A percentile compares a stretch with the other conserved stretches of the same genome.
Evolutionary conservation across 2,113 vertebrate species (phyloP).

Genomic region (Menidia beryllina): DNA sequence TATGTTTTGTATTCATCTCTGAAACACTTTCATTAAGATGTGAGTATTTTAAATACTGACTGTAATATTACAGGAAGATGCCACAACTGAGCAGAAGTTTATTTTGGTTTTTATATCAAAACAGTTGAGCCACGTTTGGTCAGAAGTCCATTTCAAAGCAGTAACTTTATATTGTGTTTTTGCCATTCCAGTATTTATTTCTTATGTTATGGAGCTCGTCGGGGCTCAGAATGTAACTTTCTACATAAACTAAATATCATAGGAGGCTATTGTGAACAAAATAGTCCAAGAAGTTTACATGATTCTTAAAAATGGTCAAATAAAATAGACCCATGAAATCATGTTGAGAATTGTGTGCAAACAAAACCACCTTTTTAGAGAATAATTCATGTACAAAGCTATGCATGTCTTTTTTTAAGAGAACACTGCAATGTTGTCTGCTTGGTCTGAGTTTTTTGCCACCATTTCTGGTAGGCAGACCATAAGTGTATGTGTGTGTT

Average conservation of each 20-base stretch:
- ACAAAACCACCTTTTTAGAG: constrained; percentile 45
- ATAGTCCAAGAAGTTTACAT: constrained; percentile 68
- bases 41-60: constrained; percentile 82
- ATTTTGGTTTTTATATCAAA: constrained; percentile 83
- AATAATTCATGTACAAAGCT: constrained; percentile 74
- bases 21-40: constrained; percentile 76
- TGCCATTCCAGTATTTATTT: constrained; percentile 98
- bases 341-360: constrained; percentile 37
- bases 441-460: constrained; percentile 68
- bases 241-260: constrained; percentile 91
- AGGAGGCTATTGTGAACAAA: constrained; percentile 85
- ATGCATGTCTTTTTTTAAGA: constrained; percentile 77
- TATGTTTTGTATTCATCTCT: constrained; percentile 79
- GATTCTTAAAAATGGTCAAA: constrained; percentile 73
- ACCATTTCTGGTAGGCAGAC: constrained; percentile 75
- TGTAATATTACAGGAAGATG: constrained; percentile 78
- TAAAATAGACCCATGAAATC: constrained; percentile 50
- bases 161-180: constrained; percentile 84
- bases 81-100: constrained; percentile 72
- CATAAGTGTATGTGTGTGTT: constrained; percentile 20
- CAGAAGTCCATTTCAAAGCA: constrained; percentile 57
- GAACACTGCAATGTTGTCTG: constrained; percentile 62
- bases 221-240: constrained; percentile 99
- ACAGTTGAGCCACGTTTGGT: constrained; percentile 18
- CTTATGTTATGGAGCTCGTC: constrained; percentile 84